Evolutionary conservation across 2,888 invertebrate genomes (phyloP).

Genomic region (Ormyrus nitidulus): DNA sequence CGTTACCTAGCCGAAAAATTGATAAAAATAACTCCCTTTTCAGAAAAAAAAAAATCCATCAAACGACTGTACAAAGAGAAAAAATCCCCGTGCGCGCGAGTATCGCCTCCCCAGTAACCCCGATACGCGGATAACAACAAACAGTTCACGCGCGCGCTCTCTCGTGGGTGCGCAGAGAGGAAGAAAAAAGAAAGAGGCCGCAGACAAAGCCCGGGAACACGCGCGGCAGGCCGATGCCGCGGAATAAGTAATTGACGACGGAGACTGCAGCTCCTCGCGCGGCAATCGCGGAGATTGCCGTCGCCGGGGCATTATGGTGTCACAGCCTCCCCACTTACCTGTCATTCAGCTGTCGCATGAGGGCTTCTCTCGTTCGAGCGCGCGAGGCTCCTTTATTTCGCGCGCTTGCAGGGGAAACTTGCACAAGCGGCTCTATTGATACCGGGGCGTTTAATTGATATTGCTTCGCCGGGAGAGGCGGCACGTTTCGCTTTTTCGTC

Average conservation of each 20-base stretch:
- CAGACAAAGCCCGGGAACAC: no score
- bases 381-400: not conserved
- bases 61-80: no score
- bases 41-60: no score
- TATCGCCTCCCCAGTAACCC: no score
- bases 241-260: conserved; percentile 66
- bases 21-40: no score
- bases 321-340: conserved; percentile 69
- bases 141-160: no score
- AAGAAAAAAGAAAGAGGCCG: not conserved
- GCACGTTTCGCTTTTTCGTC: not conserved
- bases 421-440: not conserved
- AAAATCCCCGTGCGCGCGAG: no score
- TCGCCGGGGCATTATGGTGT: conserved; percentile 64
- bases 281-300: conserved; percentile 45
- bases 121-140: no score
- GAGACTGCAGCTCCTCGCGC: conserved; percentile 27
- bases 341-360: conserved; percentile 71
- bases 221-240: not conserved
- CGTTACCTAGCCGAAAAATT: no score
- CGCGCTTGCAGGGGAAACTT: not conserved
- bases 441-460: conserved; percentile 26
- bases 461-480: not conserved
- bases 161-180: not conserved
- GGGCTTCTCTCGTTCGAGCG: conserved; percentile 3